Conservation (phyloP, 1,140 invertebrate genomes). For the Pachypsylla venusta region DNA sequence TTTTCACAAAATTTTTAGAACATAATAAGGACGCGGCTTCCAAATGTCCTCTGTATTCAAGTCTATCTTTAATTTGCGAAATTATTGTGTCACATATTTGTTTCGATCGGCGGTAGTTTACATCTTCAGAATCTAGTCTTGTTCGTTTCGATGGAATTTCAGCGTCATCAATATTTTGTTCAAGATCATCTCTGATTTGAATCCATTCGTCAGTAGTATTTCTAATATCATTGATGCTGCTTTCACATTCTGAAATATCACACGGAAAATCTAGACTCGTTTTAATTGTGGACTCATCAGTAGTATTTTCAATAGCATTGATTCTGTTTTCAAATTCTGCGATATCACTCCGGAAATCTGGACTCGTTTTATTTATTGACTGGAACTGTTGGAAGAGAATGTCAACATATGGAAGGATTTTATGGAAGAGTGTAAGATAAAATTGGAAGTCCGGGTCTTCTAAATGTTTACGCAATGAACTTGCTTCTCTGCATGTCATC, state of each 20-base stretch:
- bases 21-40: not conserved
- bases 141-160: too few relatives aligned
- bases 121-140: too few relatives aligned
- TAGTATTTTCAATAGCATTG: too few relatives aligned
- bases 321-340: not conserved
- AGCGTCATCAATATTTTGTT: too few relatives aligned
- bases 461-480: not conserved
- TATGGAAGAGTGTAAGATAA: constrained; percentile 3
- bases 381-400: not conserved
- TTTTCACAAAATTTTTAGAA: not conserved
- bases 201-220: too few relatives aligned
- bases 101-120: not conserved
- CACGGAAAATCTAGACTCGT: too few relatives aligned
- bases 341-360: not conserved
- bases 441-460: constrained; percentile 1
- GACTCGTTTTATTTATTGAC: not conserved
- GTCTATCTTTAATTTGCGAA: not conserved
- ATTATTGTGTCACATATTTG: not conserved
- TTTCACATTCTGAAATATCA: too few relatives aligned
- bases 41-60: not conserved
- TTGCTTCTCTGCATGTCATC: not conserved
- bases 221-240: too few relatives aligned
- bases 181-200: too few relatives aligned
- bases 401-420: constrained; percentile 12
- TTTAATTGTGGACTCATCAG: too few relatives aligned